phyloP scores from a whole-genome alignment of 2,113 vertebrate genomes.

The Rhabdornis inornatus region DNA sequence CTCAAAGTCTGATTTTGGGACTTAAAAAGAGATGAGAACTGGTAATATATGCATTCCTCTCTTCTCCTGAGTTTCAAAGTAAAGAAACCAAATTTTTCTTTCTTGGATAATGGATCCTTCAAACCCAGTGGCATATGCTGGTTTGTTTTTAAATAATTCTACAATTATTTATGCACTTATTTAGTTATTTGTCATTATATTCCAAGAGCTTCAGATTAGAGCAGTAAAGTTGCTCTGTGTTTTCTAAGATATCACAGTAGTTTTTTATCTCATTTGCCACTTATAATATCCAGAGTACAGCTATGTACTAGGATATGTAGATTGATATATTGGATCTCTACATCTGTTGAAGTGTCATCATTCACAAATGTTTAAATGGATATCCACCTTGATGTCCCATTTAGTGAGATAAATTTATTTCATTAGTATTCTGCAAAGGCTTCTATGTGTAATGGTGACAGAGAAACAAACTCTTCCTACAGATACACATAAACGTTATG shows the following conservation, averaged over 20 bases:
- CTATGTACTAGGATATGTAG: background rate
- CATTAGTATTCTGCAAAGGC: background rate
- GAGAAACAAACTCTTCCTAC: background rate
- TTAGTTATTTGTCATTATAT: background rate
- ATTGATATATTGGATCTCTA: background rate
- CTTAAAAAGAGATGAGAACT: background rate
- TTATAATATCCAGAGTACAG: background rate
- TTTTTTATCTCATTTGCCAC: background rate
- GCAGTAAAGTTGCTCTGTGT: background rate
- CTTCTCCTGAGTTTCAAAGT: background rate
- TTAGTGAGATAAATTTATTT: background rate
- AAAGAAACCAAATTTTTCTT: background rate
- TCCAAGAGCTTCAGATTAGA: background rate
- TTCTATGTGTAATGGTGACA: background rate
- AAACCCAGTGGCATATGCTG: background rate
- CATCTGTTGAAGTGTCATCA: background rate
- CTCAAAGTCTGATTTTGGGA: background rate
- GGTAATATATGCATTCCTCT: background rate
- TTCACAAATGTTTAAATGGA: background rate
- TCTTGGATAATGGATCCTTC: background rate
- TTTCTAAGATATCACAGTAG: background rate
- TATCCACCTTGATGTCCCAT: background rate
- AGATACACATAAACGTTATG: background rate
- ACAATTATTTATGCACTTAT: background rate
- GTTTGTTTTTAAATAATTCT: background rate